A percentile compares a stretch with the other conserved stretches of the same genome.
These are phyloP conservation scores for Erannis defoliaria DNA, from an alignment of 2,888 invertebrate species.

Conservation along the genomic window DNA sequence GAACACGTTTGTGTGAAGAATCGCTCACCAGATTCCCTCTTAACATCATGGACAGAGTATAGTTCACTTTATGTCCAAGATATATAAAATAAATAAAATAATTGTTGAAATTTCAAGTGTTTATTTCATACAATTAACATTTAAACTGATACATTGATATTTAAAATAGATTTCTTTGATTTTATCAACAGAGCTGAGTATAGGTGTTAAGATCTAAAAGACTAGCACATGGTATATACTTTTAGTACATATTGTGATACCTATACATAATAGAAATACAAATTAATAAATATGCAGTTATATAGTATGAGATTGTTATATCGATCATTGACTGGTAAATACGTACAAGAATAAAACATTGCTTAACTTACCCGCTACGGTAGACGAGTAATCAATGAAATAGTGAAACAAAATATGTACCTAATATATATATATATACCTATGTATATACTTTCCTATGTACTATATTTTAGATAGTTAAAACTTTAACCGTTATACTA, in stretches of 20 bases:
- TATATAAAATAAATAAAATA: conserved; percentile 15
- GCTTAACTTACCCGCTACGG: not conserved
- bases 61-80: too few species aligned
- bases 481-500: too few species aligned
- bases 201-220: conserved; percentile 52
- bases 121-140: conserved; percentile 82
- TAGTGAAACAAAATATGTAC: too few species aligned
- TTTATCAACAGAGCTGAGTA: conserved; percentile 73
- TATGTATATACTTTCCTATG: too few species aligned
- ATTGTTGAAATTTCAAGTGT: conserved; percentile 56
- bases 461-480: too few species aligned
- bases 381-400: not conserved
- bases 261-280: conserved; percentile 44
- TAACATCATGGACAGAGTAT: too few species aligned
- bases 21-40: too few species aligned
- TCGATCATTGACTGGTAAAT: conserved; percentile 1
- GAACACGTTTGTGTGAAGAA: too few species aligned
- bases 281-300: conserved; percentile 17
- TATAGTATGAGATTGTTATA: not conserved
- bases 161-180: conserved; percentile 83
- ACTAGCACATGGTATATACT: conserved; percentile 35
- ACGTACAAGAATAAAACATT: not conserved
- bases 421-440: too few species aligned
- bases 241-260: conserved; percentile 36
- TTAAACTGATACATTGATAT: conserved; percentile 82